Evolutionary conservation across 2,113 vertebrate species (phyloP).

Genomic region (Istiophorus platypterus): DNA sequence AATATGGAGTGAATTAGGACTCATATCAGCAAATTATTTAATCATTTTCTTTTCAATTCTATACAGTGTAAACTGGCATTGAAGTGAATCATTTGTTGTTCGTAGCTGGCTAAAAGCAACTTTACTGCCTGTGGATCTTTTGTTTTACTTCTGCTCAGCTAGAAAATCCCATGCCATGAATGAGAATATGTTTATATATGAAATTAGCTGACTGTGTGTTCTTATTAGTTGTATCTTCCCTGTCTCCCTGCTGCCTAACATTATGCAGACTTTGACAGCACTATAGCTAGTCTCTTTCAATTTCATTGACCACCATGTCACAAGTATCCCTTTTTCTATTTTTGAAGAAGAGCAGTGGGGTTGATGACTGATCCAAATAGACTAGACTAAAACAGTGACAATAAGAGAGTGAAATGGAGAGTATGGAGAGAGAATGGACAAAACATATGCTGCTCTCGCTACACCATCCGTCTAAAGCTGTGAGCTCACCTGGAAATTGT

Average conservation of each 20-base stretch:
- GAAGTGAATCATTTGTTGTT: neutral
- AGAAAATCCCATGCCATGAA: neutral
- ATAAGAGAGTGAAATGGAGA: slow-evolving; percentile 57
- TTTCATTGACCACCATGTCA: slow-evolving; percentile 12
- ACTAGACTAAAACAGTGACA: slow-evolving; percentile 59
- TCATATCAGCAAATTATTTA: neutral
- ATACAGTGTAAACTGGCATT: neutral
- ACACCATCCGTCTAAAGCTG: slow-evolving; percentile 78
- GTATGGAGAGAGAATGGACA: slow-evolving; percentile 46
- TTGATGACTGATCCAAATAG: slow-evolving; percentile 75
- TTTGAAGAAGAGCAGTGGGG: slow-evolving; percentile 49
- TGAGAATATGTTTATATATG: neutral
- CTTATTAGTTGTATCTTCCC: too few species aligned
- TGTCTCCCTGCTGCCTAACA: neutral
- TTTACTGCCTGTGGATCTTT: neutral
- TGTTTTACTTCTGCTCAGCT: neutral
- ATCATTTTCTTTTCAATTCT: neutral
- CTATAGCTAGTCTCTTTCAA: neutral
- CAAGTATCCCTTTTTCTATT: neutral
- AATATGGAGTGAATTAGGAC: neutral
- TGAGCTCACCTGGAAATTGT: slow-evolving; percentile 75
- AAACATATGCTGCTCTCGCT: slow-evolving; percentile 78
- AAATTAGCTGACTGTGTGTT: neutral
- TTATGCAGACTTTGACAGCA: neutral
- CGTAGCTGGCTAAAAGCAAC: neutral